A percentile compares a stretch with the other conserved stretches of the same genome.
These are phyloP conservation scores for Crotalus horridus DNA, from an alignment of 2,113 vertebrate genomes.

Conservation along the genomic window DNA sequence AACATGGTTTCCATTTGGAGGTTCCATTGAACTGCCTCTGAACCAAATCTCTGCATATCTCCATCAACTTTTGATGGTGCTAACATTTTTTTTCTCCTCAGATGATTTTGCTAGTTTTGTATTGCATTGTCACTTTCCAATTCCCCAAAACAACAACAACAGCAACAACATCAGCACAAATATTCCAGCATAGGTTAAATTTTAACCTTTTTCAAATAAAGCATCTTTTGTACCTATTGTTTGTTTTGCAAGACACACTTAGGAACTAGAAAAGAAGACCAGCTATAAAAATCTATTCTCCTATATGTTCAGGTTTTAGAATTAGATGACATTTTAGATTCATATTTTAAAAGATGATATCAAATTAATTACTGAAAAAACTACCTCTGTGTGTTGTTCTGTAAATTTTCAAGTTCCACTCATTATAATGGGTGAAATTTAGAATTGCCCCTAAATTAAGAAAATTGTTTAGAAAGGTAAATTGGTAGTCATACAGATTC, in stretches of 20 bases:
- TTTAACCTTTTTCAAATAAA: neutral
- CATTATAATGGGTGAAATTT: neutral
- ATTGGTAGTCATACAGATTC: neutral
- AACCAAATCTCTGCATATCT: neutral
- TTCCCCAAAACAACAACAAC: neutral
- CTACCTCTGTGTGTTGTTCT: neutral
- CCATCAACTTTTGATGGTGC: neutral
- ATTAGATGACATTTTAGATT: neutral
- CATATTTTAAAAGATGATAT: neutral
- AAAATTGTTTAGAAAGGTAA: neutral
- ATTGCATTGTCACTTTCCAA: neutral
- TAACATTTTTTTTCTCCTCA: neutral
- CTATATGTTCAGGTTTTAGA: neutral
- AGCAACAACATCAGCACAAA: neutral
- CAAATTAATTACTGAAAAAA: neutral
- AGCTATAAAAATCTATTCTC: neutral
- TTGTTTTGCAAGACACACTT: neutral
- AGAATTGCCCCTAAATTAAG: neutral
- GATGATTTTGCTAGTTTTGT: neutral
- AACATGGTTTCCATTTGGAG: neutral
- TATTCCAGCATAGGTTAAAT: neutral
- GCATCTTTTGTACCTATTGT: neutral
- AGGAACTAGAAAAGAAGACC: neutral
- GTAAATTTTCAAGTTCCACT: neutral
- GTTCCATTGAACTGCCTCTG: neutral